Evolutionary conservation across 1,140 invertebrate species (phyloP).

Genomic region (Manduca sexta): DNA sequence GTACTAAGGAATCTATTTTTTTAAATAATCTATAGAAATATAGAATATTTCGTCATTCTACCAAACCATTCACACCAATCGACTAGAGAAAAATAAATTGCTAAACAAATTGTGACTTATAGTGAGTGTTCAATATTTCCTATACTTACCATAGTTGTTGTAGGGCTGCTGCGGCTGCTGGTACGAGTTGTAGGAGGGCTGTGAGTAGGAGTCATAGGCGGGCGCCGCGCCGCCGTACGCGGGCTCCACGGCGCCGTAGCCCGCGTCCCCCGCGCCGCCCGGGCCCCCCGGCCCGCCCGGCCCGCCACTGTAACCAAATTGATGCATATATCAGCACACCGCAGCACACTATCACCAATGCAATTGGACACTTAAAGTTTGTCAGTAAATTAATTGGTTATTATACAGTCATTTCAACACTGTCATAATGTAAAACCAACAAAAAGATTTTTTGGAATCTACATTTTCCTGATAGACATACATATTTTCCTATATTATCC

Average conservation of each 20-base stretch:
- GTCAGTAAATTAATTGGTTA: too few relatives aligned
- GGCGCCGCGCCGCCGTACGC: conserved; percentile 46
- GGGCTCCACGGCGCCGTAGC: conserved; percentile 46
- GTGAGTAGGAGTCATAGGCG: conserved; percentile 52
- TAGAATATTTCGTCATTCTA: too few relatives aligned
- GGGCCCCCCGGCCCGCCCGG: too few relatives aligned
- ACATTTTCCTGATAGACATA: background rate
- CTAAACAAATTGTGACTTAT: background rate
- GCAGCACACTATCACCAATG: too few relatives aligned
- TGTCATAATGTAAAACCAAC: too few relatives aligned
- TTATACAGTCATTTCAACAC: too few relatives aligned
- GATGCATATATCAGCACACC: background rate
- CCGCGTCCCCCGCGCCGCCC: conserved; percentile 53
- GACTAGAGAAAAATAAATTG: background rate
- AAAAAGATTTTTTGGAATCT: too few relatives aligned
- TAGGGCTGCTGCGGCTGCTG: conserved; percentile 53
- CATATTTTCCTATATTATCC: background rate
- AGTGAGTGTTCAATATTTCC: background rate
- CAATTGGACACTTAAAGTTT: too few relatives aligned
- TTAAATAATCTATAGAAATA: too few relatives aligned
- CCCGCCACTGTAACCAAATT: conserved; percentile 9
- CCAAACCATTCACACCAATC: background rate
- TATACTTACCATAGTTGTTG: conserved; percentile 53
- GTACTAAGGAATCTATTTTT: too few relatives aligned
- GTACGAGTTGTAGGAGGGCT: conserved; percentile 54